Evolutionary conservation across 2,797 vertebrate species (phyloP), one percentile per base, ranked within the genome.

Genomic region (Chaunax sp.): DNA sequence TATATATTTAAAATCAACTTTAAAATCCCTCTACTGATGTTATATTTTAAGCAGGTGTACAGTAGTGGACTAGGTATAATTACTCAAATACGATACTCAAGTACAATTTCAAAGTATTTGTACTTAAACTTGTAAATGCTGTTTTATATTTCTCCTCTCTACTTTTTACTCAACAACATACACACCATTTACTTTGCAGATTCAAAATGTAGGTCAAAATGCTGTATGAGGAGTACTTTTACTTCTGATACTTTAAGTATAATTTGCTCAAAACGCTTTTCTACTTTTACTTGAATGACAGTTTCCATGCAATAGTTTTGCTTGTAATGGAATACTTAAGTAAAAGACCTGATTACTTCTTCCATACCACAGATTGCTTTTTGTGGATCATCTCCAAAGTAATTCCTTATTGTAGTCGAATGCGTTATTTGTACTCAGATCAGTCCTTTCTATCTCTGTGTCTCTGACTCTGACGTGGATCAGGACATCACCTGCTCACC

Each of bases 401-500:
- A n/a, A n/a, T n/a, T n/a, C n/a, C n/a, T n/a, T n/a, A n/a, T n/a
- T n/a, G n/a, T n/a, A n/a, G n/a, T n/a, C n/a, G n/a, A n/a, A n/a
- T n/a, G n/a, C 40, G 5, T 43, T 8, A 4, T 1, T 5, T 30
- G 44, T 11, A 11, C 46, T 23, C 54, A 14, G 53, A 67, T 67
- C 50, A 50, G 40, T 20, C 67, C 72, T 86, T 66, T 81, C 75
- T 45, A 61, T 72, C 60, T 14, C 63, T 62, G 26, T 53, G 8
- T 51, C 35, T 72, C 47, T 37, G 40, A 55, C 47, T 84, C 44
- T 81, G 85, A 77, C 70, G 66, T 33, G 57, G 65, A 26, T 75
- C 77, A 43, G 72, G 18, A 87, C 79, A 78, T 90, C 73, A 83
- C 74, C 82, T 82, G 88, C 84, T 93, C 81, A 91, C 86, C 88